Conservation (phyloP, 2,888 invertebrate genomes). For the Brachypalpus laphriformis region DNA sequence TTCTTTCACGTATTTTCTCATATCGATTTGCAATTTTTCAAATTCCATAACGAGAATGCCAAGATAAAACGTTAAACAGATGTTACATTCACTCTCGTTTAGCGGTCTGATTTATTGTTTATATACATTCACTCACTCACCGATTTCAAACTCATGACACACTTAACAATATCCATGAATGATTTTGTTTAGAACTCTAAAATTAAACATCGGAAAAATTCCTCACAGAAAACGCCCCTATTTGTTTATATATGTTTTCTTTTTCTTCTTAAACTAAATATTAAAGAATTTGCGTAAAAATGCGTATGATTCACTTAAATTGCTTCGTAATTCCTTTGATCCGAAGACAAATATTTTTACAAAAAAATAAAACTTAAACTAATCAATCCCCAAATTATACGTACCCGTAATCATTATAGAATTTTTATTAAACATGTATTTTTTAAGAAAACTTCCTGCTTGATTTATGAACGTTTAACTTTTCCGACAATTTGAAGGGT, state of each 20-base stretch:
- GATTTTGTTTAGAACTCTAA: slow-evolving; percentile 17
- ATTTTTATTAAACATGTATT: neutral
- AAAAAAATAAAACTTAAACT: neutral
- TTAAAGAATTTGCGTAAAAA: neutral
- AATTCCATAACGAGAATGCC: neutral
- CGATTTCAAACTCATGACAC: neutral
- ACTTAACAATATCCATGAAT: slow-evolving; percentile 15
- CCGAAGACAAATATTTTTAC: slow-evolving; percentile 22
- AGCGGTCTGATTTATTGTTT: neutral
- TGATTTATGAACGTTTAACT: slow-evolving; percentile 9
- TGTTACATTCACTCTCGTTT: neutral
- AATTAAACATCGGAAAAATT: neutral
- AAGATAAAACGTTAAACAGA: slow-evolving; percentile 16
- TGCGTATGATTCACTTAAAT: neutral
- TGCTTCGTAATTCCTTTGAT: slow-evolving; percentile 8
- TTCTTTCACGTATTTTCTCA: no score
- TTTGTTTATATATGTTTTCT: neutral
- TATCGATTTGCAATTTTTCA: slow-evolving; percentile 6
- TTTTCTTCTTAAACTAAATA: neutral
- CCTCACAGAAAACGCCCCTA: neutral
- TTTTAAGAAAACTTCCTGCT: neutral
- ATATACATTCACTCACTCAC: slow-evolving; percentile 9
- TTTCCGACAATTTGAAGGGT: slow-evolving; percentile 14
- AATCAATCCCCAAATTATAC: neutral
- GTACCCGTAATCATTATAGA: neutral